A percentile compares a stretch with the other conserved stretches of the same genome.
Conservation (phyloP, 2,797 vertebrate species). For the Tympanoctomys barrerae region DNA sequence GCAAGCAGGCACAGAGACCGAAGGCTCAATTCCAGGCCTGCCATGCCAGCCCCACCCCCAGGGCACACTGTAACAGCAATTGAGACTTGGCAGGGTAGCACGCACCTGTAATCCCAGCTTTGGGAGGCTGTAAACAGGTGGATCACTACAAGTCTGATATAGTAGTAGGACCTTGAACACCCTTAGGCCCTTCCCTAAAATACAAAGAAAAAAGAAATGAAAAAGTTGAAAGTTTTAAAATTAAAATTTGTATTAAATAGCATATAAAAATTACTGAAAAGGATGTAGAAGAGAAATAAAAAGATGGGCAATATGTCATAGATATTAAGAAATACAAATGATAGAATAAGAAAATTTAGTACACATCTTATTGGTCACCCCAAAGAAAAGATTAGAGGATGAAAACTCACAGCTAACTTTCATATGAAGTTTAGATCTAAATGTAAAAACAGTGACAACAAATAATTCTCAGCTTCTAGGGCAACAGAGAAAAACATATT, state of each 20-base stretch:
- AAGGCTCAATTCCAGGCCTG: no score
- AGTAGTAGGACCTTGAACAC: no score
- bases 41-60: no score
- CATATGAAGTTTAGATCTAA: background rate
- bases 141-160: no score
- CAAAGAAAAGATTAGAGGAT: background rate
- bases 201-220: background rate
- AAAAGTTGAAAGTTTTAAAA: conserved; percentile 3
- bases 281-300: background rate
- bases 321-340: background rate
- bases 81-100: no score
- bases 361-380: background rate
- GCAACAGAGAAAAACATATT: background rate
- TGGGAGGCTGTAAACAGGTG: no score
- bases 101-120: no score
- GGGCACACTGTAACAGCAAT: no score
- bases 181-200: no score
- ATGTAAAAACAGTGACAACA: background rate
- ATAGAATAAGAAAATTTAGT: background rate
- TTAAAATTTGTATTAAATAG: background rate
- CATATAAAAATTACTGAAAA: background rate
- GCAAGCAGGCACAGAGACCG: no score
- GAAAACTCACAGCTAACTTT: background rate
- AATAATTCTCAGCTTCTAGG: background rate
- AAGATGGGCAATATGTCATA: background rate